Conservation (phyloP, 2,113 vertebrate genomes). For the Charina bottae region DNA sequence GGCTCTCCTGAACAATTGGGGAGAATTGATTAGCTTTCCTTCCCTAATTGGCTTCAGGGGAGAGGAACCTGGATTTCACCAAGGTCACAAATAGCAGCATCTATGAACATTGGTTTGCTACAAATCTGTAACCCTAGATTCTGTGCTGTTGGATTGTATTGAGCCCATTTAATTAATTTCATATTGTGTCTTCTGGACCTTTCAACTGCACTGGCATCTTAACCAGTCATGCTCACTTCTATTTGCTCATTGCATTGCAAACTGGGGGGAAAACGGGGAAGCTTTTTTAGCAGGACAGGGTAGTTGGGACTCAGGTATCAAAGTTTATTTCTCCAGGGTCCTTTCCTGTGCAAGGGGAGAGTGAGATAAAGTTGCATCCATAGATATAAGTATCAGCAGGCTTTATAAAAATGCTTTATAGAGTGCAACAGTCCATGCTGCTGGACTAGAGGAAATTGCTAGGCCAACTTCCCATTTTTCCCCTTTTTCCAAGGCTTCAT, state of each 20-base stretch:
- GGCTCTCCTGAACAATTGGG: conserved; percentile 4
- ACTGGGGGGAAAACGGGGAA: neutral
- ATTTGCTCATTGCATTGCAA: conserved; percentile 1
- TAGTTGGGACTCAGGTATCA: neutral
- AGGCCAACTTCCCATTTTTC: neutral
- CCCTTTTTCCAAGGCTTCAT: neutral
- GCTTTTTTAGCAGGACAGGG: conserved; percentile 3
- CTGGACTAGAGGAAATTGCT: conserved; percentile 15
- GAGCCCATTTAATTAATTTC: neutral
- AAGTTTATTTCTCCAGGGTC: neutral
- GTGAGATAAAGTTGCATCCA: neutral
- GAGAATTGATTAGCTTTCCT: conserved; percentile 29
- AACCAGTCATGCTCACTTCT: neutral
- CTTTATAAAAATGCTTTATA: conserved; percentile 31
- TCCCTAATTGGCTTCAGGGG: conserved; percentile 14
- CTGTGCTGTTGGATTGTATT: neutral
- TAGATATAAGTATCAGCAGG: conserved; percentile 20
- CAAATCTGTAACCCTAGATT: neutral
- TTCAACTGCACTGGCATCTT: neutral
- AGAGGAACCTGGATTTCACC: neutral
- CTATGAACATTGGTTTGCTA: neutral
- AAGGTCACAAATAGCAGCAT: neutral
- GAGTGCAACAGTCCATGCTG: conserved; percentile 21
- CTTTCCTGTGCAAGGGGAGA: neutral
- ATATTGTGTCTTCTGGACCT: neutral